Base-by-base conservation (phyloP, 2,888 invertebrate species). In the Microplitis deprimator region DNA sequence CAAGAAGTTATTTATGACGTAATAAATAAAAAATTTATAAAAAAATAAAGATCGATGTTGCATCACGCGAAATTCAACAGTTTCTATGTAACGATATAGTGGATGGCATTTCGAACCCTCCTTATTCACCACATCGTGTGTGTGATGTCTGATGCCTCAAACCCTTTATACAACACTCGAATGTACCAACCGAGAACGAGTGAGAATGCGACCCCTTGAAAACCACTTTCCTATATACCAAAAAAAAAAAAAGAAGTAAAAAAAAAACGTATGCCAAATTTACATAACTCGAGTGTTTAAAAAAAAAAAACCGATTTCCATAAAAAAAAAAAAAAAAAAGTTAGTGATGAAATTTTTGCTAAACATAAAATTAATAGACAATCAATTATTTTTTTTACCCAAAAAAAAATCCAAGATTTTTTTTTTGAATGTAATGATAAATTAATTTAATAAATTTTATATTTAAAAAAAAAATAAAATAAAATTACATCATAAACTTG, bases 71-170 rank as follows among this genome's bases (percentile, higher is more conserved):
- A 65, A 76, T 72, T 76, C 73, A 74, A 74, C 74, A 77, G 77
- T 73, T 72, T 75, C 68, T 40, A 64, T 68, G 50, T 39, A 67
- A 68, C 41, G 50, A 50, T 50, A 50, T 3, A 75, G 69, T 73
- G 62, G 76, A 79, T 40, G 77, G 72, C 69, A 71, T 78, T 78
- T 79, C 79, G 72, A 79, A 77, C 79, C 75, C 80, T 79, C 76
- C 77, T 80, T 65, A 76, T 64, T 69, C 62, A 75, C 68, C 76
- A 81, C 76, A 80, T 71, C 67, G 77, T 60, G 71, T 76, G 78
- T 76, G 76, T 78, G 75, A 78, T 75, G 81, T 79, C 78, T 79
- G 78, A 38, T 65, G 38, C 38, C 65, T 65, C 29, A 50, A 50
- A 50, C 50, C 13, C 50, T 50, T 50, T 50, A 50, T 50, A 50